Evolutionary conservation across 2,113 vertebrate genomes (phyloP).

Genomic region (Myiopsitta monachus): DNA sequence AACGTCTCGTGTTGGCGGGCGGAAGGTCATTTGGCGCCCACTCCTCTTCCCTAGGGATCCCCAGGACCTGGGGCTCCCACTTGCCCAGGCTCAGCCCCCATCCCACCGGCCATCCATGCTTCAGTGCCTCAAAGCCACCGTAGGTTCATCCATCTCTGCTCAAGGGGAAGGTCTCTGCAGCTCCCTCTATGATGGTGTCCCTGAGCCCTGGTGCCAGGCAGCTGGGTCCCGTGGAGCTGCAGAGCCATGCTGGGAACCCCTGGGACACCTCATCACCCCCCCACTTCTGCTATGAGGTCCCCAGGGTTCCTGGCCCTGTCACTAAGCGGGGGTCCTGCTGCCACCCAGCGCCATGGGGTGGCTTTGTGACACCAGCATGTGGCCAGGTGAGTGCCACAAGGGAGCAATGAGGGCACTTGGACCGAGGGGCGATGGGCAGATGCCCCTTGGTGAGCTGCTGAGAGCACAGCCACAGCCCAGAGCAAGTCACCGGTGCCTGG

Average conservation of each 20-base stretch:
- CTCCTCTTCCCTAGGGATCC: neutral
- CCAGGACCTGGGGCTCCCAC: rapidly evolving
- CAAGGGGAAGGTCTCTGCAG: neutral
- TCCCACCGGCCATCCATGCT: rapidly evolving
- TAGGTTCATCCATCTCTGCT: neutral
- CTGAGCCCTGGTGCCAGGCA: neutral
- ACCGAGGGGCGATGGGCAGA: neutral
- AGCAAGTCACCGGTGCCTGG: neutral
- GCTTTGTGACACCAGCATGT: neutral
- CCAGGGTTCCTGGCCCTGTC: rapidly evolving
- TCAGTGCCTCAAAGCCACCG: neutral
- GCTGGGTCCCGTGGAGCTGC: neutral
- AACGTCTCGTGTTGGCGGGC: rapidly evolving
- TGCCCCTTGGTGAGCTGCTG: neutral
- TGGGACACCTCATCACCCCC: neutral
- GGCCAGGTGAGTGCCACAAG: neutral
- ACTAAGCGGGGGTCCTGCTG: neutral
- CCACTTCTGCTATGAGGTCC: neutral
- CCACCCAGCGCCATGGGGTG: neutral
- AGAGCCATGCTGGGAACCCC: neutral
- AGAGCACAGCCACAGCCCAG: neutral
- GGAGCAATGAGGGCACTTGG: neutral
- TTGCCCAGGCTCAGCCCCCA: neutral
- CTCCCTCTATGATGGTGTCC: neutral
- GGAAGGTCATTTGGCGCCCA: rapidly evolving